These are phyloP conservation scores for Spilogale gracilis DNA, from an alignment of 2,113 vertebrate species.

Conservation along the genomic window DNA sequence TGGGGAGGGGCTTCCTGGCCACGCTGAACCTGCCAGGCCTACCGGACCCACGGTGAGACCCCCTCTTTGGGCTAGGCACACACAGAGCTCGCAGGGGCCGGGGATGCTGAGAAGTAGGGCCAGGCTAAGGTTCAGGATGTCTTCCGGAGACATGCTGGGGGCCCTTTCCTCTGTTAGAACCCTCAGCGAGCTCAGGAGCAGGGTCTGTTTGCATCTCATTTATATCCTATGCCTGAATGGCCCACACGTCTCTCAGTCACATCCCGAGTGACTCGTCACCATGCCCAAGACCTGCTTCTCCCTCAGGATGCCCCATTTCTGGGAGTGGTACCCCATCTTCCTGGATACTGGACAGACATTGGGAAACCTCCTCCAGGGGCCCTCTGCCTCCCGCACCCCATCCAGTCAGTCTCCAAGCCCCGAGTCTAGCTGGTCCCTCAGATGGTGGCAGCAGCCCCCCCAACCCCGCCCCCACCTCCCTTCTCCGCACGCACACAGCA, in stretches of 20 bases:
- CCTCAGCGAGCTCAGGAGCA: neutral
- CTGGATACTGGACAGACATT: neutral
- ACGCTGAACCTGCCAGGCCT: slow-evolving; percentile 79
- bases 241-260: neutral
- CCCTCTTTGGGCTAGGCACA: neutral
- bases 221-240: neutral
- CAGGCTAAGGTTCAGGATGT: neutral
- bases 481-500: accelerated
- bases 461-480: neutral
- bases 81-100: too few relatives aligned
- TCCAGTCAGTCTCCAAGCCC: too few relatives aligned
- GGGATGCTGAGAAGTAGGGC: neutral
- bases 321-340: neutral
- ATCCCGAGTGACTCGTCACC: neutral
- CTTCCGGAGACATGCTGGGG: neutral
- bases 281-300: neutral
- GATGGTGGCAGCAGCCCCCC: neutral
- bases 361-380: neutral
- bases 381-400: too few relatives aligned
- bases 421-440: neutral
- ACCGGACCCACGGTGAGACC: slow-evolving; percentile 81
- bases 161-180: neutral
- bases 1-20: slow-evolving; percentile 88
- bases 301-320: neutral
- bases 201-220: neutral